These are phyloP conservation scores for Standfussiana lucernea DNA, from an alignment of 2,888 invertebrate genomes.

Conservation along the genomic window DNA sequence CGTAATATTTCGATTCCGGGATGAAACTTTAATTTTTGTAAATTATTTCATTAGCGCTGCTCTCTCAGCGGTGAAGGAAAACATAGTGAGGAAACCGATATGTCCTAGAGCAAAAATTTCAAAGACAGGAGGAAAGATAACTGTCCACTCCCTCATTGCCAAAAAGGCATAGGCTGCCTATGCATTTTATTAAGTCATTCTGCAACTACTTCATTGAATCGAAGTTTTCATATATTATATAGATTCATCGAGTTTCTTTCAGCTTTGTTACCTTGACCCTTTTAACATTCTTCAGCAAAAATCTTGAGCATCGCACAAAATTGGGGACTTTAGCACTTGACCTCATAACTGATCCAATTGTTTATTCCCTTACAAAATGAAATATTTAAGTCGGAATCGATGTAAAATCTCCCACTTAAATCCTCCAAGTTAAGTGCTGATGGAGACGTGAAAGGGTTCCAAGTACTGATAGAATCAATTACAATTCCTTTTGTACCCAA, in stretches of 20 bases:
- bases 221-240: not conserved
- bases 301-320: not conserved
- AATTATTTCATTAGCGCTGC: too few relatives aligned
- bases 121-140: too few relatives aligned
- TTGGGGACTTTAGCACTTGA: constrained; percentile 6
- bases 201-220: too few relatives aligned
- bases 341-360: constrained; percentile 18
- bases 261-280: not conserved
- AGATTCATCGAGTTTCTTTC: not conserved
- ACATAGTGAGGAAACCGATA: too few relatives aligned
- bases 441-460: constrained; percentile 37
- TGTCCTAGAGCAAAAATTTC: too few relatives aligned
- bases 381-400: constrained; percentile 34
- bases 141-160: too few relatives aligned
- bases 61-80: too few relatives aligned
- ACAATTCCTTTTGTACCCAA: constrained; percentile 8
- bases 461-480: constrained; percentile 28
- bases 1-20: too few relatives aligned
- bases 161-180: too few relatives aligned
- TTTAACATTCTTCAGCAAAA: not conserved
- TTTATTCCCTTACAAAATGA: constrained; percentile 34
- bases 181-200: too few relatives aligned
- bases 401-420: constrained; percentile 18
- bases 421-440: constrained; percentile 20
- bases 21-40: too few relatives aligned